Evolutionary conservation across 2,888 invertebrate species (phyloP).

Genomic region (Eupithecia pulchellata): DNA sequence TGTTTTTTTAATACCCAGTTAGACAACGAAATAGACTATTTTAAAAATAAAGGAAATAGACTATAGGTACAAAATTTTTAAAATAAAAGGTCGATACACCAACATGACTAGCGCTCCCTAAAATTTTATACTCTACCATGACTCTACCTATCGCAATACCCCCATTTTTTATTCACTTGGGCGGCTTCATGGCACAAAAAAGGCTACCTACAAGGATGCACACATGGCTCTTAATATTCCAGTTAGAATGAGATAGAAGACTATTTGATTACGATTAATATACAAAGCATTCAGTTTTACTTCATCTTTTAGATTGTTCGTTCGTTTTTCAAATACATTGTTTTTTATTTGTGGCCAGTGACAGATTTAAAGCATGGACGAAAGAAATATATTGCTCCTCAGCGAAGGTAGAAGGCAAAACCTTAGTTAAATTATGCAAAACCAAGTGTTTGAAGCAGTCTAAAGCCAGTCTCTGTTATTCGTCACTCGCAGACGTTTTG

Average conservation of each 20-base stretch:
- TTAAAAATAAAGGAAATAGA: too few relatives aligned
- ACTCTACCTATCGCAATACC: constrained; percentile 9
- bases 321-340: neutral
- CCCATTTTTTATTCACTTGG: constrained; percentile 52
- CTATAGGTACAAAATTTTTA: neutral
- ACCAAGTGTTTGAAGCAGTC: constrained; percentile 1
- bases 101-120: neutral
- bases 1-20: neutral
- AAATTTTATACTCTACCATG: too few relatives aligned
- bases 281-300: constrained; percentile 10
- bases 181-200: constrained; percentile 54
- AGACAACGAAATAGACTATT: neutral
- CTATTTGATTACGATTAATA: constrained; percentile 1
- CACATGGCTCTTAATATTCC: constrained; percentile 45
- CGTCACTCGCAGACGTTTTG: constrained; percentile 56
- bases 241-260: constrained; percentile 49
- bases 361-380: neutral
- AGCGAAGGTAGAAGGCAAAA: neutral
- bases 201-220: constrained; percentile 48
- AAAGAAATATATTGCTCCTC: neutral
- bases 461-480: constrained; percentile 21
- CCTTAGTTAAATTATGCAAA: neutral
- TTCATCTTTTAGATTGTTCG: neutral
- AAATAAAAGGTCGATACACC: neutral
- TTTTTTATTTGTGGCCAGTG: neutral